Evolutionary conservation across 30 jellyfish, hydroid and myxozoan species (phyloP), one percentile per base, ranked within the genome.

Genomic region (Rhopilema esculentum): DNA sequence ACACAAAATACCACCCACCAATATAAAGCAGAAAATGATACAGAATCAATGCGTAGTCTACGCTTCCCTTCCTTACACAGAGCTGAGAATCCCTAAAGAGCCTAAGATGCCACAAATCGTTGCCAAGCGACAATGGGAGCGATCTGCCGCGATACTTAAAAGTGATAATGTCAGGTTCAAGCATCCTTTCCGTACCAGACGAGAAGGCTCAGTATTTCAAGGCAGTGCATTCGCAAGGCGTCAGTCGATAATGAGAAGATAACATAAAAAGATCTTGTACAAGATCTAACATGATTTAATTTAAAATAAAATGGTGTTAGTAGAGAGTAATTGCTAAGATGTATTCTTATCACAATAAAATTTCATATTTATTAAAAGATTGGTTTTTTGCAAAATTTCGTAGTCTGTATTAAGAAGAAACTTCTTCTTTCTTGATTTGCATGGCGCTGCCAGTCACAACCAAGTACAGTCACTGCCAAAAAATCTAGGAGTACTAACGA

Each of bases 1-100:
- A 25, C 98, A 90, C 73, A 88, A 96, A 19, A 88, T 72, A 79
- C 95, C 87, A 19, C 95, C 97, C 19, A 24, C 89, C 12, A 31
- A 79, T 48, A 76, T 95, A 68, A 90, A 81, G 84, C 97, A 96
- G 75, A 88, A 72, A 82, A 75, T 95, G 81, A 69, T 91, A 21
- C 90, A 95, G 40, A 83, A 84, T 40, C 99, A 95, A 74, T 95
- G 99, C 82, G 80, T 95, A 27, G 99, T 84, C 22, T 95, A 90
- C 71, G 80, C 99, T 0, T 80, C 99, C 9, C 68, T 95, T 69
- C 97, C 97, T 19, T 89, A 49, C 72, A 65, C 89, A 0, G 96
- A 90, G 23, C 88, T 95, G 27, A 75, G 65, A 22, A 84, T 86
- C 8, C 61, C 91, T 49, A 88, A 77, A 27, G 98, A 88, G 67